These are phyloP conservation scores for Andrena cerasifolii DNA, from an alignment of 1,140 invertebrate genomes.

Conservation along the genomic window DNA sequence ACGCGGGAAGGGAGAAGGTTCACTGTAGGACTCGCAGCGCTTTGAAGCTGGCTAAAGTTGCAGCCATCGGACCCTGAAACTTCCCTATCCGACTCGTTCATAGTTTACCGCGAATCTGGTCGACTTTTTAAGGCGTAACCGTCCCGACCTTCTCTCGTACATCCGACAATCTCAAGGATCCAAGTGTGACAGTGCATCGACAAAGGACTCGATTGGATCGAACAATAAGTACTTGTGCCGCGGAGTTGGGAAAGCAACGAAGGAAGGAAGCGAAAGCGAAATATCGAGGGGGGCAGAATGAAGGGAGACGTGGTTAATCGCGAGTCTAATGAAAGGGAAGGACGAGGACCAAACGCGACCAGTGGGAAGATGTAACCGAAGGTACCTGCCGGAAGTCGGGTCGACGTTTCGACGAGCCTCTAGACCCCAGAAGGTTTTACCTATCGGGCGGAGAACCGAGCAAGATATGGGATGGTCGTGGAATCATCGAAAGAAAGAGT, in stretches of 20 bases:
- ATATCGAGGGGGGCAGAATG: slow-evolving; percentile 32
- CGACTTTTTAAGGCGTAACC: no score
- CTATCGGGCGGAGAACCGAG: slow-evolving; percentile 16
- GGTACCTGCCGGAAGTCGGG: slow-evolving; percentile 33
- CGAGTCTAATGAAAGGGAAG: slow-evolving; percentile 54
- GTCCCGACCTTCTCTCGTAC: no score
- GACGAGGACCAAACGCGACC: slow-evolving; percentile 56
- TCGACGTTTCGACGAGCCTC: slow-evolving; percentile 20
- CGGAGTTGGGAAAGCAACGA: not conserved
- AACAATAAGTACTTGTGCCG: not conserved
- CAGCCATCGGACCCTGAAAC: not conserved
- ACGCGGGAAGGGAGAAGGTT: not conserved
- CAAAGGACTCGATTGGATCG: no score
- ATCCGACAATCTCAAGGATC: no score
- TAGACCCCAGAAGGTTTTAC: slow-evolving; percentile 9
- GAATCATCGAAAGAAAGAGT: slow-evolving; percentile 82
- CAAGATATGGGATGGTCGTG: slow-evolving; percentile 80
- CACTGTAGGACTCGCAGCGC: not conserved
- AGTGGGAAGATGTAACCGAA: slow-evolving; percentile 63
- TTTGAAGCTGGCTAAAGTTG: not conserved
- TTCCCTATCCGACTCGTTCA: no score
- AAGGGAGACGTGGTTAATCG: slow-evolving; percentile 61
- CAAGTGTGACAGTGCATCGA: no score
- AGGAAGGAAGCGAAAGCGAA: not conserved
- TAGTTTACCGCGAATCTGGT: no score